A percentile compares a stretch with the other conserved stretches of the same genome.
phyloP scores from a whole-genome alignment of 1,140 invertebrate genomes.

The Drosophila cardini region DNA sequence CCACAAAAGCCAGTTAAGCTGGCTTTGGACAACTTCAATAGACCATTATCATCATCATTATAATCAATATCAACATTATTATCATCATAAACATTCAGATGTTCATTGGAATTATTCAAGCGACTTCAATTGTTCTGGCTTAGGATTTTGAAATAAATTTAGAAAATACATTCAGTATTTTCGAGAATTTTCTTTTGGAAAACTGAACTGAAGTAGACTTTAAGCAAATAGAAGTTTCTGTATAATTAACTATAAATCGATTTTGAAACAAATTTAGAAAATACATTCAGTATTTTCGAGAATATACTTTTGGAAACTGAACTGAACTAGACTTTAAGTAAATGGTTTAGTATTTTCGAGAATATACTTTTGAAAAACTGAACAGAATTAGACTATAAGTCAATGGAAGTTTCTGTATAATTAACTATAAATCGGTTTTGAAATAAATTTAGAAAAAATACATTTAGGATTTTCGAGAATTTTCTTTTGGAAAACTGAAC shows the following conservation, averaged over 20 bases:
- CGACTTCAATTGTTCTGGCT: slow-evolving; percentile 50
- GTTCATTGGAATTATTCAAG: not conserved
- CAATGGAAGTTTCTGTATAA: no score
- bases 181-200: not conserved
- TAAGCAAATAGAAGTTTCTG: no score
- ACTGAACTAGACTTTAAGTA: not conserved
- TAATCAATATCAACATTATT: not conserved
- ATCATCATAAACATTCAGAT: not conserved
- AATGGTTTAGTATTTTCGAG: no score
- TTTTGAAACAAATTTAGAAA: no score
- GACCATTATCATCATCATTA: slow-evolving; percentile 53
- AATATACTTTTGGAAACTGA: not conserved
- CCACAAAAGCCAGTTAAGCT: slow-evolving; percentile 45
- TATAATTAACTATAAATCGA: no score
- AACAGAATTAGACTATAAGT: no score
- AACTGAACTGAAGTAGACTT: no score
- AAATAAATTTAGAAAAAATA: slow-evolving; percentile 7
- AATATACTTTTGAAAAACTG: no score
- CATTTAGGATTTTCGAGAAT: no score
- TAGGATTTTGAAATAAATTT: slow-evolving; percentile 49
- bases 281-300: not conserved
- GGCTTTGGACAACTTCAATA: slow-evolving; percentile 49
- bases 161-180: not conserved
- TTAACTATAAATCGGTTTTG: no score
- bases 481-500: no score